phyloP scores from a whole-genome alignment of 1,140 invertebrate species.

The Drosophila ogumai region DNA sequence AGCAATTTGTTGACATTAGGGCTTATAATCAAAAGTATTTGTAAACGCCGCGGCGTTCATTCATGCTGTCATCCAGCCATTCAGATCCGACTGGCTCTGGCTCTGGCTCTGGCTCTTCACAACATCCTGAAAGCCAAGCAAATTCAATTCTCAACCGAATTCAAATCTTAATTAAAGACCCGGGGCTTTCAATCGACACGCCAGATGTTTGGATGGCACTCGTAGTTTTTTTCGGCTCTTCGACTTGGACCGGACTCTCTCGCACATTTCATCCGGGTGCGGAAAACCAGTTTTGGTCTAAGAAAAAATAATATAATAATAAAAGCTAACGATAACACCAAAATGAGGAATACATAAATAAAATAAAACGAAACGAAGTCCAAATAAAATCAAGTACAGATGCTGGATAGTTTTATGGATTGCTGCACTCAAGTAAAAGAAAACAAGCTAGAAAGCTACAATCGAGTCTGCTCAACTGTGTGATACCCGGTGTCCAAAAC shows the following conservation, averaged over 20 bases:
- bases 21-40: conserved; percentile 54
- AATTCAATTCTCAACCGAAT: conserved; percentile 45
- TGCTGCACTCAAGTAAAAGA: not conserved
- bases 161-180: conserved; percentile 54
- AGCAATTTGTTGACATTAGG: conserved; percentile 28
- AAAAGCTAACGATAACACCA: conserved; percentile 7
- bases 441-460: not conserved
- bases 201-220: conserved; percentile 41
- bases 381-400: conserved; percentile 47
- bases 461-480: not conserved
- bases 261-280: conserved; percentile 49
- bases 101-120: conserved; percentile 18
- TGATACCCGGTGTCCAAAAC: not conserved
- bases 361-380: conserved; percentile 20
- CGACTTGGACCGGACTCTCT: conserved; percentile 35
- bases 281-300: conserved; percentile 38
- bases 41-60: conserved; percentile 33
- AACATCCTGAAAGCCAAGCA: conserved; percentile 48
- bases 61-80: conserved; percentile 37
- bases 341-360: conserved; percentile 5
- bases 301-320: conserved; percentile 17
- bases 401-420: conserved; percentile 7
- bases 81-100: conserved; percentile 12
- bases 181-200: conserved; percentile 36
- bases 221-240: conserved; percentile 26